These are phyloP conservation scores for Panzeria rudis DNA, from an alignment of 2,888 invertebrate genomes.

Conservation along the genomic window DNA sequence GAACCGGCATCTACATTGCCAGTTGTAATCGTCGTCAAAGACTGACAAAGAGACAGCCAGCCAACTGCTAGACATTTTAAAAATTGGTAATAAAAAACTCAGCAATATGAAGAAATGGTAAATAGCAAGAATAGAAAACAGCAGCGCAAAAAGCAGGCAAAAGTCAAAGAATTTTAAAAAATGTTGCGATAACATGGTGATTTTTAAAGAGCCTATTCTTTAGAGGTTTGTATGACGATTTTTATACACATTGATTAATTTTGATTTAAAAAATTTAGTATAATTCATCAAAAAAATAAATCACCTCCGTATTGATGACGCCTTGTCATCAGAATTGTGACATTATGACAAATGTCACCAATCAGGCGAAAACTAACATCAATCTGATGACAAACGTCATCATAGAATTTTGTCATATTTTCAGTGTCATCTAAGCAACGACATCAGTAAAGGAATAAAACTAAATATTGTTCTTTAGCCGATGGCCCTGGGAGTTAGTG, in stretches of 20 bases:
- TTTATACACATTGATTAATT: background rate
- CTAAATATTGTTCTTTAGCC: too few species aligned
- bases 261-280: too few species aligned
- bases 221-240: background rate
- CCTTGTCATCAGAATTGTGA: too few species aligned
- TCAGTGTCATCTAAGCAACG: too few species aligned
- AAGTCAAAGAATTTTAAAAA: slow-evolving; percentile 5
- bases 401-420: too few species aligned
- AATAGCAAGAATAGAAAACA: background rate
- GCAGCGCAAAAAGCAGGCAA: background rate
- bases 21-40: slow-evolving; percentile 40
- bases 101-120: background rate
- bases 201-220: background rate
- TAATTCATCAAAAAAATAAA: too few species aligned
- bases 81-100: slow-evolving; percentile 19
- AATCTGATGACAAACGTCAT: too few species aligned
- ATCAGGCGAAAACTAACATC: too few species aligned
- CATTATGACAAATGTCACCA: too few species aligned
- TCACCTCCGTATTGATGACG: too few species aligned
- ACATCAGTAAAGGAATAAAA: too few species aligned
- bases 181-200: background rate
- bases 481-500: too few species aligned
- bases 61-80: slow-evolving; percentile 52
- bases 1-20: slow-evolving; percentile 45
- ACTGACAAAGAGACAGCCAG: slow-evolving; percentile 46